Base-by-base conservation (phyloP, 1,140 invertebrate genomes). In the Drosophila watanabei region DNA sequence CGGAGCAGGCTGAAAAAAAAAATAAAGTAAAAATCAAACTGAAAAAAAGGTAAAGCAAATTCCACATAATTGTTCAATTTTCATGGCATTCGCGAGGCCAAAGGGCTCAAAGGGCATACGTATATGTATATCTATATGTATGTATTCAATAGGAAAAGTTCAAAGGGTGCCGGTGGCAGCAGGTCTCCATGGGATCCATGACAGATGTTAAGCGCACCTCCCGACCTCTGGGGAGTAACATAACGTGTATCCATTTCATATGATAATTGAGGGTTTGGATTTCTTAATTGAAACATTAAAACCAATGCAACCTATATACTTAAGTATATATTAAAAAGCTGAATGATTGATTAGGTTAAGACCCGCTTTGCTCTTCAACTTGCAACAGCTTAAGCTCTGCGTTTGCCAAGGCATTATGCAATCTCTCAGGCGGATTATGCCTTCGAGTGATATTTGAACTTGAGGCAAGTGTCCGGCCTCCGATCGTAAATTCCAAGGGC, bases 31-130 rank as follows among this genome's bases (percentile, higher is more conserved):
- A 63, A 65, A 30, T 28, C 24, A 14, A 48, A 48, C 2, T 48
- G 46, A 13, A 37, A 48, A 41, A 35, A 75, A 65, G 48, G 48
- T 59, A 63, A 63, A 78, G 61, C 48, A 65, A 61, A 71, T 78
- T 49, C 49, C 64, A 63, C 62, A 81, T 85, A 88, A 88, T 88
- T 88, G 86, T 81, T 69, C 85, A 85, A 88, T 88, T 73, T 85
- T 75, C 39, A 81, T 84, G 85, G 64, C 78, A 84, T 72, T 79
- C 62, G 41, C 16, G 37, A 14, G 68, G 54, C n/a, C 48, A 33
- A 57, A 28, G 48, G 56, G 56, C 78, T 79, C 85, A 88, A 88
- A 88, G 85, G 66, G 85, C 85, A 89, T 16, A 37, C 0, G 28
- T 9, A 2, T 5, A 24, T n/a, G 0, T 9, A 20, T n/a, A 11